Conservation (phyloP, 2,113 vertebrate species). For the Centrocercus urophasianus region DNA sequence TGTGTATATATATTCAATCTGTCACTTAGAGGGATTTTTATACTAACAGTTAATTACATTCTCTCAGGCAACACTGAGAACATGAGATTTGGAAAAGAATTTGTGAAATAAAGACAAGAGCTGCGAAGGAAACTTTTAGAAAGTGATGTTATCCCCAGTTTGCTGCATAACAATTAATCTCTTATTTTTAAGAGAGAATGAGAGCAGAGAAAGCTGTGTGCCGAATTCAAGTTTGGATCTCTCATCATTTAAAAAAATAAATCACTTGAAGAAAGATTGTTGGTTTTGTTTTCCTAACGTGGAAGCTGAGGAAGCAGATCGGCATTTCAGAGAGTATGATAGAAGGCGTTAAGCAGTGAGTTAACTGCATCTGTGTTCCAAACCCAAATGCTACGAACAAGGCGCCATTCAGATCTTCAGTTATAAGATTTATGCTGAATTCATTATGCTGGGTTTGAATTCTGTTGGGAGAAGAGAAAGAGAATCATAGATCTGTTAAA, state of each 20-base stretch:
- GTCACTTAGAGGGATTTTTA: not conserved
- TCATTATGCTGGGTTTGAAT: not conserved
- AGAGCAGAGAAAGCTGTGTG: conserved; percentile 12
- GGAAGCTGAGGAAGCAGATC: conserved; percentile 1
- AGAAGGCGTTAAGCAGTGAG: conserved; percentile 58
- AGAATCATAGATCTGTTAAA: conserved; percentile 25
- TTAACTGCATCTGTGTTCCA: conserved; percentile 66
- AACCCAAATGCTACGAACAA: conserved; percentile 66
- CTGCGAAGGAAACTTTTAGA: conserved; percentile 53
- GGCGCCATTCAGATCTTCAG: conserved; percentile 67
- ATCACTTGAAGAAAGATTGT: conserved; percentile 25
- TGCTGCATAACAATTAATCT: conserved; percentile 51
- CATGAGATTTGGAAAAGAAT: conserved; percentile 43
- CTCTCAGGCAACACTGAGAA: not conserved
- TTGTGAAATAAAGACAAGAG: conserved; percentile 40
- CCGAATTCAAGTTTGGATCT: not conserved
- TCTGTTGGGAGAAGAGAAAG: conserved; percentile 51
- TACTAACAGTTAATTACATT: not conserved
- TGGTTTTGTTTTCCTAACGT: not conserved
- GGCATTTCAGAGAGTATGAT: conserved; percentile 22
- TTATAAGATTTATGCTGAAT: conserved; percentile 55
- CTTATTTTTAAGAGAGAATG: conserved; percentile 10
- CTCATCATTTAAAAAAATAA: not conserved
- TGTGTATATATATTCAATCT: not conserved
- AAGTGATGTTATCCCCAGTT: conserved; percentile 66